These are phyloP conservation scores for Nyctalus aviator DNA, from an alignment of 2,797 vertebrate genomes.

Conservation along the genomic window DNA sequence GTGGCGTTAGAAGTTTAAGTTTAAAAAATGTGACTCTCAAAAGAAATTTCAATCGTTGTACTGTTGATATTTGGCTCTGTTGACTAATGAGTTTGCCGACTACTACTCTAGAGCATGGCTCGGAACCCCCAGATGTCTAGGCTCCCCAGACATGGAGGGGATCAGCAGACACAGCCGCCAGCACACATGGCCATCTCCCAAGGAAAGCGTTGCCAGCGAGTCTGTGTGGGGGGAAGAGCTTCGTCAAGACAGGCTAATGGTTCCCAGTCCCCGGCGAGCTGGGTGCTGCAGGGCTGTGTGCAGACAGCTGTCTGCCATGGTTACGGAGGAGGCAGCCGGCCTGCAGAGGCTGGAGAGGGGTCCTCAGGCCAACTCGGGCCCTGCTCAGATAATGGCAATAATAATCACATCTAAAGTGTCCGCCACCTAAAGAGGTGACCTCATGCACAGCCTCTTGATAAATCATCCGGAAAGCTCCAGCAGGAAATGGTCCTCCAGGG, in stretches of 20 bases:
- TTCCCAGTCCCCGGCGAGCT: conserved; percentile 72
- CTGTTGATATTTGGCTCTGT: too few relatives aligned
- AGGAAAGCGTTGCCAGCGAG: neutral
- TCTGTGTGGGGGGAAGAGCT: conserved; percentile 42
- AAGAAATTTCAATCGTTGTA: too few relatives aligned
- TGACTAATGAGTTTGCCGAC: too few relatives aligned
- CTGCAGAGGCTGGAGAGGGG: neutral
- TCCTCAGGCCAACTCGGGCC: neutral
- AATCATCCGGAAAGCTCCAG: conserved; percentile 55
- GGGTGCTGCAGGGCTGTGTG: conserved; percentile 20
- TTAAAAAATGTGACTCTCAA: too few relatives aligned
- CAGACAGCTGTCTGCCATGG: conserved; percentile 53
- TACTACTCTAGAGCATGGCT: neutral
- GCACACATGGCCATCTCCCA: conserved; percentile 37
- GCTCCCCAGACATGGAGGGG: conserved; percentile 41
- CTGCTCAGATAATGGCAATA: neutral
- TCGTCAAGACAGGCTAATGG: conserved; percentile 41
- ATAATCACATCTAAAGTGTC: conserved; percentile 27
- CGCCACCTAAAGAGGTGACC: conserved; percentile 42
- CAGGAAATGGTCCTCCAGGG: conserved; percentile 41
- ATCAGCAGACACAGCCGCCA: neutral
- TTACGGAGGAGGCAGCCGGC: neutral
- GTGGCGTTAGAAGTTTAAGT: too few relatives aligned
- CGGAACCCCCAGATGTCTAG: neutral
- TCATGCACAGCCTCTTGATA: conserved; percentile 33